Evolutionary conservation across 2,888 invertebrate genomes (phyloP).

Genomic region (Eupithecia subfuscata): DNA sequence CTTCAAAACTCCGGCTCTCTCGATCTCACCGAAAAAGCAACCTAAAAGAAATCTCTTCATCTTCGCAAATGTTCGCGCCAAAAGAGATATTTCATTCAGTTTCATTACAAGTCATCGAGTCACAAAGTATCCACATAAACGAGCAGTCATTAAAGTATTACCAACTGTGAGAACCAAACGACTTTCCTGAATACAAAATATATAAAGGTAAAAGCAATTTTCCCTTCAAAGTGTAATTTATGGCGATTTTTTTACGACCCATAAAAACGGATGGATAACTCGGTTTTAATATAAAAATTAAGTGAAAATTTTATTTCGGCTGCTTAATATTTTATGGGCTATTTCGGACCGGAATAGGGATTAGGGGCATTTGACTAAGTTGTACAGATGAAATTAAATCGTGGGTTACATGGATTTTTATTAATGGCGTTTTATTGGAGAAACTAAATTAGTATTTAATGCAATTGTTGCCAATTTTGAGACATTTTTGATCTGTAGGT

Average conservation of each 20-base stretch:
- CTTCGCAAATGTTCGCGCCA: constrained; percentile 3
- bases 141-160: constrained; percentile 56
- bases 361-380: constrained; percentile 27
- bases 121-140: constrained; percentile 33
- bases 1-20: neutral
- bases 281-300: constrained; percentile 57
- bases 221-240: constrained; percentile 64
- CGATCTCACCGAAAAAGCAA: neutral
- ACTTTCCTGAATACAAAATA: constrained; percentile 54
- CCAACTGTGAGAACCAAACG: constrained; percentile 48
- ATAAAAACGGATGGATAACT: constrained; percentile 62
- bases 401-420: constrained; percentile 4
- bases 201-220: constrained; percentile 53
- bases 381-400: constrained; percentile 31
- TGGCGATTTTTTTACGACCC: constrained; percentile 62
- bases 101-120: constrained; percentile 22
- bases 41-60: neutral
- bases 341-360: constrained; percentile 25
- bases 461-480: too few species aligned
- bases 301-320: constrained; percentile 53
- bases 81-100: constrained; percentile 7
- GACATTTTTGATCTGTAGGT: too few species aligned
- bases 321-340: constrained; percentile 42
- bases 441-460: too few species aligned
- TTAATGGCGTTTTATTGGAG: neutral